phyloP scores from a whole-genome alignment of 2,797 vertebrate species.

The Rhynchotus rufescens region DNA sequence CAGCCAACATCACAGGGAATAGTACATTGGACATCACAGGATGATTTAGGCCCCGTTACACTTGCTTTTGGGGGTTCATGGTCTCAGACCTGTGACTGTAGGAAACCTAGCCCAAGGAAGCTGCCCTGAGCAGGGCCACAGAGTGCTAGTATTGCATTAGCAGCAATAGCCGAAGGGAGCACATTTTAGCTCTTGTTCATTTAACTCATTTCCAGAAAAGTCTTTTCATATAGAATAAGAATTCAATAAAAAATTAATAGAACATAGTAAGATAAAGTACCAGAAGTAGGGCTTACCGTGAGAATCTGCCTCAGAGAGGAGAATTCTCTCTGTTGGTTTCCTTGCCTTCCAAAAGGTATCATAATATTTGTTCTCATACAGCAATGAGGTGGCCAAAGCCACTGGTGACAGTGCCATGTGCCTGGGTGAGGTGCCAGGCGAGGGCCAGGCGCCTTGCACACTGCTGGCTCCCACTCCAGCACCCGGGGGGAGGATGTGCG shows the following conservation, averaged over 20 bases:
- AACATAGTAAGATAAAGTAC: background rate
- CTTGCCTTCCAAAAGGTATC: background rate
- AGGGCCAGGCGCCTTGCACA: background rate
- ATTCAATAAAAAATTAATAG: background rate
- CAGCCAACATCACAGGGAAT: background rate
- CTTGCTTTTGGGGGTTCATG: background rate
- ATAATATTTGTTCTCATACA: background rate
- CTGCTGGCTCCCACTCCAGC: background rate
- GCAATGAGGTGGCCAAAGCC: background rate
- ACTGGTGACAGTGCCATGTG: background rate
- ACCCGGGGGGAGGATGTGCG: accelerated
- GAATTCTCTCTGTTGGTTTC: background rate
- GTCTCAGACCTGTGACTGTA: background rate
- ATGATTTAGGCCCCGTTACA: background rate
- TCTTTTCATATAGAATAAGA: background rate
- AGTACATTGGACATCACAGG: background rate
- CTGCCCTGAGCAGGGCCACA: background rate
- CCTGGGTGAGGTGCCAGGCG: background rate
- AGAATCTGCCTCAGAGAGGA: background rate
- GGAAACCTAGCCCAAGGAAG: background rate
- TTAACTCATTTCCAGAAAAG: background rate
- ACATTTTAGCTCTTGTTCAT: background rate
- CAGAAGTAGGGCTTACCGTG: background rate
- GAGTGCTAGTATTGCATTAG: background rate
- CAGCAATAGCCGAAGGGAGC: background rate